Evolutionary conservation across 2,888 invertebrate genomes (phyloP), one percentile per base, ranked within the genome.

Genomic region (Proisotoma minuta): DNA sequence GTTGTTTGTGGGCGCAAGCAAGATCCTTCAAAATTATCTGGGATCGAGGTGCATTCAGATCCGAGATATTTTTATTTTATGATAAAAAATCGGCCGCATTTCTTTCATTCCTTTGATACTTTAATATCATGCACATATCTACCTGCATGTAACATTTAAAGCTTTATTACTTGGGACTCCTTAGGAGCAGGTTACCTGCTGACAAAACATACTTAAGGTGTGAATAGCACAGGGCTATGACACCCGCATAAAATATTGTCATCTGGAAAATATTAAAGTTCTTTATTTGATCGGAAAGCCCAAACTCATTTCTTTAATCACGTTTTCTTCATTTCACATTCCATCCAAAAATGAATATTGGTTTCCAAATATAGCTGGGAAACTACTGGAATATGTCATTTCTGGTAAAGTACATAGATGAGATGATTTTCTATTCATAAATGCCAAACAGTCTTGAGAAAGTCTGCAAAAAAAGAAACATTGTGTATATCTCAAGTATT

Each of bases 131-230:
- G 15, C 39, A 26, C 24, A 51, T 57, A 26, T 39, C 40, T 26
- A 28, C 20, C n/a, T n/a, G n/a, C n/a, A n/a, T n/a, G n/a, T n/a
- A n/a, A n/a, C n/a, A n/a, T n/a, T n/a, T n/a, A n/a, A n/a, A n/a
- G n/a, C n/a, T n/a, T n/a, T n/a, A n/a, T n/a, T n/a, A n/a, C n/a
- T n/a, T n/a, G n/a, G n/a, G n/a, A n/a, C n/a, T n/a, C n/a, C n/a
- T n/a, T n/a, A n/a, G n/a, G 27, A 49, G 29, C 22, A 48, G 62
- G 61, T 50, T 57, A 58, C 69, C 69, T 65, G 69, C 69, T 69
- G 69, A 63, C 66, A 69, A 69, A 69, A 69, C 69, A 69, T 69
- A 59, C 62, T 66, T 66, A 69, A 66, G 64, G 69, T 69, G 69
- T 69, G 69, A 69, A 69, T 64, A 57, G 59, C 60, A 43, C 57